Percentiles rank a stretch among this genome's conserved stretches.
Evolutionary conservation across 1,140 invertebrate genomes (phyloP).

Genomic region (Bombyx mori): ASM3026992v2 NC_085110.1:5953501-5954000

Average conservation of each 20-base stretch:
- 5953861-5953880: slow-evolving; percentile 81
- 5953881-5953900: slow-evolving; percentile 79
- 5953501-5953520: too few species aligned
- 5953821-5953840: slow-evolving; percentile 63
- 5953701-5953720: slow-evolving; percentile 61
- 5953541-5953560: slow-evolving; percentile 11
- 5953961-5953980: slow-evolving; percentile 46
- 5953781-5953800: slow-evolving; percentile 88
- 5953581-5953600: slow-evolving; percentile 56
- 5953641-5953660: slow-evolving; percentile 43
- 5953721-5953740: slow-evolving; percentile 73
- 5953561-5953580: slow-evolving; percentile 47
- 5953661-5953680: slow-evolving; percentile 44
- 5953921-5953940: slow-evolving; percentile 69
- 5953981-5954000: slow-evolving; percentile 51
- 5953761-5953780: slow-evolving; percentile 83
- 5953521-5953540: too few species aligned
- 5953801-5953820: slow-evolving; percentile 81
- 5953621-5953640: slow-evolving; percentile 36
- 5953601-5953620: slow-evolving; percentile 40
- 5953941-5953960: slow-evolving; percentile 46
- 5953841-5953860: slow-evolving; percentile 74
- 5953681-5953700: slow-evolving; percentile 52
- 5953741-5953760: slow-evolving; percentile 84
- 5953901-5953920: slow-evolving; percentile 86